Base-by-base conservation (phyloP, 2,797 vertebrate species). In the Zenarchopterus dispar region DNA sequence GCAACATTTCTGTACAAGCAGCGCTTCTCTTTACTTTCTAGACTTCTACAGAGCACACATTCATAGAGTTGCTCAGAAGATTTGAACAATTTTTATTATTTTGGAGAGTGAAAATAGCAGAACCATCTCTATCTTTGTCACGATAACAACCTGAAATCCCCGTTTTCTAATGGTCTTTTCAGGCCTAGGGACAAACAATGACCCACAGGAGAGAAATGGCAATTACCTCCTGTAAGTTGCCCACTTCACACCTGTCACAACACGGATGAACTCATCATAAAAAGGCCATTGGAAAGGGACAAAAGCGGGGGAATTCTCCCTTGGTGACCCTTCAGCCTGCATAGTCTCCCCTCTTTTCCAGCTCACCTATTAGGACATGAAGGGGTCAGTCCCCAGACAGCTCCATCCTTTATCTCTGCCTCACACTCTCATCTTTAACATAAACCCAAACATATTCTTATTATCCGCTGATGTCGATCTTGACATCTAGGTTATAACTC, bases 191-290 rank as follows among this genome's bases (percentile, higher is more conserved):
- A 68, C 80, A 77, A 78, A 87, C 81, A 84, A 85, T 78, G 84
- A 91, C 80, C 83, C 82, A 78, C 70, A 64, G 21, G 82, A 84
- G 77, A 76, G 69, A 79, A 73, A 79, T 75, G 81, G 80, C 81
- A 82, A 85, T 90, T 88, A 90, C 80, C 55, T 80, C 78, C 15
- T 64, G 72, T 70, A 75, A 77, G 78, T 78, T 86, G 76, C 60
- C 78, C 84, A 87, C 88, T 90, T 88, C 86, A 90, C 87, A 89
- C 86, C 87, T 88, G 86, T 90, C 90, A 87, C 86, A 87, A 78
- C 77, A 84, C 76, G 85, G 83, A 85, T 87, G 85, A 88, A 82
- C 67, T 67, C 80, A 65, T 83, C 78, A 82, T 67, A 80, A 80
- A 87, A 86, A 68, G 28, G 64, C 44, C 16, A 16, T 59, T 64